Conservation (phyloP, 2,888 invertebrate genomes). For the Rhingia rostrata region DNA sequence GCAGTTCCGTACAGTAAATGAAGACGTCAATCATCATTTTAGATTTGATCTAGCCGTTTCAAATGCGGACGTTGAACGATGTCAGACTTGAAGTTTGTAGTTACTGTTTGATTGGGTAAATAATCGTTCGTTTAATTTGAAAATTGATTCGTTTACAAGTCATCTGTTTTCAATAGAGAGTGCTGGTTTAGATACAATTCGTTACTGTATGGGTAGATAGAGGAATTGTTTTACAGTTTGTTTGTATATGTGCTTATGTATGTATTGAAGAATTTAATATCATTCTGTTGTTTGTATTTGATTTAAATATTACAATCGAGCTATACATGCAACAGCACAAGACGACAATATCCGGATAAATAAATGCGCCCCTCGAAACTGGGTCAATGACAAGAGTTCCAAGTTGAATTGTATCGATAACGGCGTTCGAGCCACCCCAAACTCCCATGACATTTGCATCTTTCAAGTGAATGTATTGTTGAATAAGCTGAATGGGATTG, state of each 20-base stretch:
- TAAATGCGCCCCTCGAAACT: background rate
- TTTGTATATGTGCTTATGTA: too few relatives aligned
- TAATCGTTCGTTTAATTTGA: background rate
- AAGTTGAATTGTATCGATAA: conserved; percentile 7
- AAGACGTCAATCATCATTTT: conserved; percentile 70
- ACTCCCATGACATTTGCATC: conserved; percentile 8
- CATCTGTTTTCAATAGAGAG: too few relatives aligned
- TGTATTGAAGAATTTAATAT: too few relatives aligned
- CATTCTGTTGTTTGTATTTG: too few relatives aligned
- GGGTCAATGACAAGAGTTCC: conserved; percentile 14
- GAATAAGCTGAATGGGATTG: background rate
- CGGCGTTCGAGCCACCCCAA: conserved; percentile 14
- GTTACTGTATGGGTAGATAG: too few relatives aligned
- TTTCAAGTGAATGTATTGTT: conserved; percentile 18
- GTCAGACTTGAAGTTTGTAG: background rate
- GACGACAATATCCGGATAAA: too few relatives aligned
- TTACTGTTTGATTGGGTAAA: conserved; percentile 8
- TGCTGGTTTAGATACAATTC: too few relatives aligned
- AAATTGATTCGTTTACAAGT: background rate
- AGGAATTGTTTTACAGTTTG: too few relatives aligned
- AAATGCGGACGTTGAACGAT: background rate
- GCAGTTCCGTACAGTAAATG: conserved; percentile 45
- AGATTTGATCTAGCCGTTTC: conserved; percentile 3
- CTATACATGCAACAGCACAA: too few relatives aligned
- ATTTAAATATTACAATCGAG: too few relatives aligned